Evolutionary conservation across 2,113 vertebrate species (phyloP).

Genomic region (Cheilinus undulatus): DNA sequence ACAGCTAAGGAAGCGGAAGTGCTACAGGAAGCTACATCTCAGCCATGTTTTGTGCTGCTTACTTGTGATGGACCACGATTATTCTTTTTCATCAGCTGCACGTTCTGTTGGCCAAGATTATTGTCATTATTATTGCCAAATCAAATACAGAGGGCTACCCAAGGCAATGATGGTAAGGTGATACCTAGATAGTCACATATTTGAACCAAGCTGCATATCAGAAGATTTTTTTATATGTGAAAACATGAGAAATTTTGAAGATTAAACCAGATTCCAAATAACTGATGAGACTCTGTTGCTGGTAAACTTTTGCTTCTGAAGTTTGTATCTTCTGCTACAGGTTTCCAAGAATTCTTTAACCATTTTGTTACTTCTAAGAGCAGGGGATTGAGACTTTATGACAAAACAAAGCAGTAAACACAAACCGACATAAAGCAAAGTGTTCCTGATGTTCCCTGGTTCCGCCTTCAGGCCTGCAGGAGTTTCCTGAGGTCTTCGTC

Average conservation of each 20-base stretch:
- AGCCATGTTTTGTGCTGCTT: too few species aligned
- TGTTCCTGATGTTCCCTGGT: background rate
- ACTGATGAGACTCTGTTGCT: background rate
- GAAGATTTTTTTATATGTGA: too few species aligned
- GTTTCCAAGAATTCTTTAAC: background rate
- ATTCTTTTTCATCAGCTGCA: too few species aligned
- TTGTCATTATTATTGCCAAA: too few species aligned
- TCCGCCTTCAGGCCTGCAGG: constrained; percentile 65
- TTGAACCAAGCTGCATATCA: too few species aligned
- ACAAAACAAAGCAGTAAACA: background rate
- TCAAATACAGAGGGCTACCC: too few species aligned
- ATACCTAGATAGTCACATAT: background rate
- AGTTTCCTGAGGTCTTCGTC: constrained; percentile 86
- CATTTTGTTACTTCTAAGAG: background rate
- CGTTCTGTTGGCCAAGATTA: too few species aligned
- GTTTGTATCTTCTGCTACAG: background rate
- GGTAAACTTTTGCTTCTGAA: background rate
- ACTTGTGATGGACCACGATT: too few species aligned
- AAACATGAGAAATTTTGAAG: background rate
- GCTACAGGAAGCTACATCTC: too few species aligned
- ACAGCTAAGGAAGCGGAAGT: too few species aligned
- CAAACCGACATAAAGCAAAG: background rate
- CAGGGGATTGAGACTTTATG: too few species aligned
- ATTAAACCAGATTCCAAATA: background rate
- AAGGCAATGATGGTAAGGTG: background rate